Evolutionary conservation across 1,140 invertebrate genomes (phyloP).

Genomic region (Penaeus japonicus): DNA sequence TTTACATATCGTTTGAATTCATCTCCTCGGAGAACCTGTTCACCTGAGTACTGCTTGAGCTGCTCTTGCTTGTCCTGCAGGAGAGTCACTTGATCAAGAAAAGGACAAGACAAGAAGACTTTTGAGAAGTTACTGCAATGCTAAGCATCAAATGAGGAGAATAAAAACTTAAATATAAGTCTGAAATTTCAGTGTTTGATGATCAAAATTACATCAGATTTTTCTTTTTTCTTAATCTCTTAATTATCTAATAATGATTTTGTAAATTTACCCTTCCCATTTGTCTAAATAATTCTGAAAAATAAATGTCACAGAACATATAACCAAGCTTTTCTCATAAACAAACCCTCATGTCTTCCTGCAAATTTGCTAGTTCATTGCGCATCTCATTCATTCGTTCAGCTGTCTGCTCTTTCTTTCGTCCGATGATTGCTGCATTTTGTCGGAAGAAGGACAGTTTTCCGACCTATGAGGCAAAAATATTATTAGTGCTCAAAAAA

Average conservation of each 20-base stretch:
- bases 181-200: no score
- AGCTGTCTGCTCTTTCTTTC: constrained; percentile 79
- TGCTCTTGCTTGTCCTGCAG: constrained; percentile 66
- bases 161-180: no score
- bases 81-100: no score
- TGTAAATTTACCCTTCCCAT: no score
- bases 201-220: no score
- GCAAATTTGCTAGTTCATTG: constrained; percentile 70
- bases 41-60: constrained; percentile 68
- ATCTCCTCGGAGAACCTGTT: constrained; percentile 77
- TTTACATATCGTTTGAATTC: constrained; percentile 85
- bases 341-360: constrained; percentile 66
- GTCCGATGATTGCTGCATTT: constrained; percentile 80
- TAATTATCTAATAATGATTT: no score
- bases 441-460: constrained; percentile 80
- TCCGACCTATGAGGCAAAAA: constrained; percentile 43
- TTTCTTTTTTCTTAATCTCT: no score
- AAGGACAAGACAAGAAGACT: no score
- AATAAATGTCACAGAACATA: background rate
- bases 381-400: constrained; percentile 75
- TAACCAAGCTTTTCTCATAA: background rate
- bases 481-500: constrained; percentile 60
- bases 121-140: no score
- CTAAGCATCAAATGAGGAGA: no score
- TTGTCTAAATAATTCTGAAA: background rate